A percentile compares a stretch with the other conserved stretches of the same genome.
Evolutionary conservation across 2,797 vertebrate species (phyloP).

Genomic region (Phrynocephalus vlangalii): DNA sequence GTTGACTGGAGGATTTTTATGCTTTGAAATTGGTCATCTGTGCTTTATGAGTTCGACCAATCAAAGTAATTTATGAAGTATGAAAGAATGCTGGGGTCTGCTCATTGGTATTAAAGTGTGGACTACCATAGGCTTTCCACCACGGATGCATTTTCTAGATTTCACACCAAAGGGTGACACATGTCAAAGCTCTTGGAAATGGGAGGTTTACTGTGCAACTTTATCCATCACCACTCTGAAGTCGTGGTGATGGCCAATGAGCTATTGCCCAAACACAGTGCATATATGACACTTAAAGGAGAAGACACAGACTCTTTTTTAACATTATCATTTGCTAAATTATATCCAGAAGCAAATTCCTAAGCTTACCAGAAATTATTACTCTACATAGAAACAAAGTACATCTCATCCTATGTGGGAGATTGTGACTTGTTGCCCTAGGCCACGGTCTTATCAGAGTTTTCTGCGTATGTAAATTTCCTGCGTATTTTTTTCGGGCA

Average conservation of each 20-base stretch:
- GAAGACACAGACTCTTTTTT: neutral
- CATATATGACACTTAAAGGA: neutral
- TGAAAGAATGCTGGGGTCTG: neutral
- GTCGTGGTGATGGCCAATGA: neutral
- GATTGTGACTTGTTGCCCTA: neutral
- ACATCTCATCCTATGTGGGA: neutral
- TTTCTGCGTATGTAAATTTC: too few relatives aligned
- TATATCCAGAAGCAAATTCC: neutral
- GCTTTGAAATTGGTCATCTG: neutral
- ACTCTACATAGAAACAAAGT: neutral
- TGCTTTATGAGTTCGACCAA: neutral
- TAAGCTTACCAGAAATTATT: neutral
- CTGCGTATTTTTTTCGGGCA: too few relatives aligned
- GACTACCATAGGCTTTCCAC: neutral
- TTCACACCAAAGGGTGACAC: neutral
- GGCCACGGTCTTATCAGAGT: too few relatives aligned
- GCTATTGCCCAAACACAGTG: neutral
- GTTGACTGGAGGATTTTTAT: slow-evolving; percentile 1
- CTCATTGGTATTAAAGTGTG: neutral
- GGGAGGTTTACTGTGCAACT: neutral
- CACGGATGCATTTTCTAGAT: neutral
- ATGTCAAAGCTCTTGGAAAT: neutral
- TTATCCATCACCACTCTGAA: neutral
- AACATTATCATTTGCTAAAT: neutral
- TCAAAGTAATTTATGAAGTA: neutral